Evolutionary conservation across 2,888 invertebrate species (phyloP).

Genomic region (Eristalis arbustorum): DNA sequence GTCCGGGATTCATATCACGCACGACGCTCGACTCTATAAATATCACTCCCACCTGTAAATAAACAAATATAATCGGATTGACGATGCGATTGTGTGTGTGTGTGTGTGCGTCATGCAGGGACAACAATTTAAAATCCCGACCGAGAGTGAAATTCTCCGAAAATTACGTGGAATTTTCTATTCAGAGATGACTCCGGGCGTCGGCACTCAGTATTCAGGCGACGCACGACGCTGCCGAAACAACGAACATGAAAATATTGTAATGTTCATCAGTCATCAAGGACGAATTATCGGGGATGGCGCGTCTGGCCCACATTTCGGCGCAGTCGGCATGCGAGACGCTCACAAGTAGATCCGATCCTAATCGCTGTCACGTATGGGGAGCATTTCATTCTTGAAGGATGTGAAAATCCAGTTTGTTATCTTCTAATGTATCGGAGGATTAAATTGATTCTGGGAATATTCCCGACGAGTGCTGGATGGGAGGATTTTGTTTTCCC

Average conservation of each 20-base stretch:
- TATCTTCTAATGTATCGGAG: slow-evolving; percentile 40
- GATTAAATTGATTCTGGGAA: slow-evolving; percentile 46
- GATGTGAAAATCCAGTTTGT: slow-evolving; percentile 52
- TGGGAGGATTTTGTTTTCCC: background rate
- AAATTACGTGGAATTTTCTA: slow-evolving; percentile 33
- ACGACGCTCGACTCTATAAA: slow-evolving; percentile 11
- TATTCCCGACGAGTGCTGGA: background rate
- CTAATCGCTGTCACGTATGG: slow-evolving; percentile 60
- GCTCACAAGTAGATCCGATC: slow-evolving; percentile 42
- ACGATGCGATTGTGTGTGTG: slow-evolving; percentile 9
- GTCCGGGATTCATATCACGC: slow-evolving; percentile 31
- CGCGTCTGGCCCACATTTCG: slow-evolving; percentile 16
- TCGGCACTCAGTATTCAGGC: slow-evolving; percentile 37
- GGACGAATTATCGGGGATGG: slow-evolving; percentile 33
- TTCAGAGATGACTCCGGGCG: background rate
- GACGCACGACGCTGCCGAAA: slow-evolving; percentile 1
- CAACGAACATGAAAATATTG: slow-evolving; percentile 48
- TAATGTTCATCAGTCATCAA: slow-evolving; percentile 55
- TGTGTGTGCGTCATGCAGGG: slow-evolving; percentile 12
- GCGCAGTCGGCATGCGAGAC: slow-evolving; percentile 12
- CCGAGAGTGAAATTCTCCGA: background rate
- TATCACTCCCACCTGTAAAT: slow-evolving; percentile 43
- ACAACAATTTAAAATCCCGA: slow-evolving; percentile 41
- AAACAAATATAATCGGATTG: slow-evolving; percentile 56
- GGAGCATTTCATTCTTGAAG: slow-evolving; percentile 55